These are phyloP conservation scores for Colistium nudipinnis DNA, from an alignment of 2,113 vertebrate genomes.

Conservation along the genomic window DNA sequence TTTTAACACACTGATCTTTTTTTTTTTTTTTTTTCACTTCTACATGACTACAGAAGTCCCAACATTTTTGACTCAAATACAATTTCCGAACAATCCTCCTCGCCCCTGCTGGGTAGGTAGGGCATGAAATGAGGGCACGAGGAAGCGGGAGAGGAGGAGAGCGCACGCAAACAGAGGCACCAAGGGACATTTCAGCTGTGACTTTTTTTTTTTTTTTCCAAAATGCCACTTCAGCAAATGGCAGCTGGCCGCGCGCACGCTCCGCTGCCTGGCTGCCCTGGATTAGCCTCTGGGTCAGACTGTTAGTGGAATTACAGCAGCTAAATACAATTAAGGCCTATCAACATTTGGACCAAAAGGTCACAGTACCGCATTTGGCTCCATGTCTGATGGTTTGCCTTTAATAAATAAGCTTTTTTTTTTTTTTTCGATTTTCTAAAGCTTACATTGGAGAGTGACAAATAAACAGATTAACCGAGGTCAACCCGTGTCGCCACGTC, in stretches of 20 bases:
- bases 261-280: conserved; percentile 57
- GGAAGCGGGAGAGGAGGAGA: conserved; percentile 23
- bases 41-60: too few species aligned
- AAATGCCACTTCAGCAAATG: conserved; percentile 70
- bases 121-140: conserved; percentile 34
- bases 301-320: conserved; percentile 73
- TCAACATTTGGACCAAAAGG: conserved; percentile 70
- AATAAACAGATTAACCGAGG: conserved; percentile 8
- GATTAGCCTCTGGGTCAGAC: conserved; percentile 71
- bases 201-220: too few species aligned
- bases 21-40: too few species aligned
- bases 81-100: neutral
- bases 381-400: conserved; percentile 25
- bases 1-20: too few species aligned
- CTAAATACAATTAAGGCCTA: conserved; percentile 76
- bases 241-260: conserved; percentile 59
- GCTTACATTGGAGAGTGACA: conserved; percentile 5
- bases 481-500: neutral
- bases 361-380: conserved; percentile 57
- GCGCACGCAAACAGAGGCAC: conserved; percentile 37
- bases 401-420: conserved; percentile 61
- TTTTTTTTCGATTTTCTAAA: conserved; percentile 52
- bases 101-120: conserved; percentile 7
- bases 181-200: conserved; percentile 67
- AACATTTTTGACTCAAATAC: neutral